Conservation (phyloP, 2,113 vertebrate genomes). For the Sminthopsis crassicaudata region DNA sequence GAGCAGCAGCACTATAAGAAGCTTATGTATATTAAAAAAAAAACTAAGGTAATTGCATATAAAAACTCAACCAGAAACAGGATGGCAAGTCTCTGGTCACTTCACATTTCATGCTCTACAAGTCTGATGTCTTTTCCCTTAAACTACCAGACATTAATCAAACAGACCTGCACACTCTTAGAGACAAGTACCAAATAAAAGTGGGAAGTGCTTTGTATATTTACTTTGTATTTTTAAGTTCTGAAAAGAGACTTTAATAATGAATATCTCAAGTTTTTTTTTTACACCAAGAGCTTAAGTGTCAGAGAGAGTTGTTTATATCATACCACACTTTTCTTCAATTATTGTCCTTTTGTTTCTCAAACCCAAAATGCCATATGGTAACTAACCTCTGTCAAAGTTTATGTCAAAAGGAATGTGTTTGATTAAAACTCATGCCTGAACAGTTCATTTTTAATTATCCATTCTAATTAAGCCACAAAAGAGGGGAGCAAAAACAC, state of each 20-base stretch:
- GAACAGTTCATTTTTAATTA: constrained; percentile 62
- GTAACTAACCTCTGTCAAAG: constrained; percentile 47
- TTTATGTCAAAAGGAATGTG: constrained; percentile 56
- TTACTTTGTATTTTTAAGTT: constrained; percentile 80
- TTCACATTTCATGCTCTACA: constrained; percentile 75
- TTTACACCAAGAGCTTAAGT: constrained; percentile 75
- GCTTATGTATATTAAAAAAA: background rate
- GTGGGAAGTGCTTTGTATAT: constrained; percentile 79
- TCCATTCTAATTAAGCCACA: background rate
- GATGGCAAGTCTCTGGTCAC: constrained; percentile 70
- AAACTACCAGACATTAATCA: constrained; percentile 82
- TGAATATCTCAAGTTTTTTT: constrained; percentile 79
- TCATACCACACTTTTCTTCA: constrained; percentile 79
- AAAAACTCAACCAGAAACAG: constrained; percentile 71
- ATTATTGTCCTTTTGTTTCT: constrained; percentile 80
- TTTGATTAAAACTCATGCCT: constrained; percentile 62
- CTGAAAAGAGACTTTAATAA: constrained; percentile 73
- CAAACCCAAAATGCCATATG: constrained; percentile 71
- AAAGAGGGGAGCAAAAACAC: background rate
- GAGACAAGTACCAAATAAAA: constrained; percentile 75
- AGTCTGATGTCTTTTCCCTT: constrained; percentile 73
- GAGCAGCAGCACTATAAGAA: constrained; percentile 30
- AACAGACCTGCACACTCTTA: constrained; percentile 71
- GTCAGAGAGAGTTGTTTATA: constrained; percentile 79
- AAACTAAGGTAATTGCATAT: constrained; percentile 65